Base-by-base conservation (phyloP, 2,113 vertebrate species). In the Gymnocephalus cernua region DNA sequence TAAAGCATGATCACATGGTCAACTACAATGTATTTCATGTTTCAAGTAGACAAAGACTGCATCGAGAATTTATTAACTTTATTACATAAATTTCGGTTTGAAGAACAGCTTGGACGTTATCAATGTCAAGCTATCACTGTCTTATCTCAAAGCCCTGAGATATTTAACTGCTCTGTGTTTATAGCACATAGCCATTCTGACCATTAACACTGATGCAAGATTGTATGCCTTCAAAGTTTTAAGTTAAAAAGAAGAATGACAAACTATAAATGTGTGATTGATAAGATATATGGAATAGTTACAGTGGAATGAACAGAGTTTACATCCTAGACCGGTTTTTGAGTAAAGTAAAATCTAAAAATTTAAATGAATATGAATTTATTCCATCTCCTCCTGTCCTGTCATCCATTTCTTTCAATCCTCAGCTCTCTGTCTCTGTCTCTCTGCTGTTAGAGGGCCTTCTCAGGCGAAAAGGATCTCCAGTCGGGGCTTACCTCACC, bases 401-500 rank as follows among this genome's bases (percentile, higher is more conserved):
- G 18, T 80, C 25, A 21, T 47, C 38, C 25, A 6, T 57, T 44
- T 59, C 56, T 32, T 59, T 64, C 29, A 25, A 21, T 19, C 29
- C 53, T n/a, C 9, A 32, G 19, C 29, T 75, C 74, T 79, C 35
- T 66, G 15, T 76, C 66, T 66, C 51, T 47, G 23, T 50, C 47
- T 66, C 41, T 76, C 54, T 67, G 67, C 44, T 77, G 54, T 53
- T 21, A n/a, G 14, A 62, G 68, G 56, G 45, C 27, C 47, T 75
- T 77, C 67, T 75, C 74, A 19, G 65, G 74, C 83, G 86, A 58
- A 77, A 89, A 50, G 73, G 78, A 63, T 88, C 79, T 86, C 71
- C 63, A 87, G 77, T 79, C 50, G 23, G 86, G 88, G 82, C 88
- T 82, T 85, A 89, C 85, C 85, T 90, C 88, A 91, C 90, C 85